These are phyloP conservation scores for Thalassoma bifasciatum DNA, from an alignment of 2,113 vertebrate species.

Conservation along the genomic window DNA sequence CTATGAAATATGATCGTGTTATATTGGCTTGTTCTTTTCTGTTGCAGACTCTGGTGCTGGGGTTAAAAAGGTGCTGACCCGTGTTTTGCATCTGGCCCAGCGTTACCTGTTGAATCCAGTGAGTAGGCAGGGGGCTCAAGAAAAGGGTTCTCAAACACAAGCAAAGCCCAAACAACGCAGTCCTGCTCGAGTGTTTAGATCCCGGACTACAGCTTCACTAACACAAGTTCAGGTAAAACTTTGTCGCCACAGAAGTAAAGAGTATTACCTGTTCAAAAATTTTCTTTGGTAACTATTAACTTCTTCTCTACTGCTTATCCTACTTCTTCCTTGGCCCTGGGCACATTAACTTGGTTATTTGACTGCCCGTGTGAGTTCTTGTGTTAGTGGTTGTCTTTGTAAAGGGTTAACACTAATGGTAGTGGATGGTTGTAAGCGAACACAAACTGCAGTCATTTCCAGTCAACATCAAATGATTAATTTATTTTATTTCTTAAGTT, in stretches of 20 bases:
- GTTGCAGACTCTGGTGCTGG: constrained; percentile 37
- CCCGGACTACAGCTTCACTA: constrained; percentile 48
- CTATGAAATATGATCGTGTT: background rate
- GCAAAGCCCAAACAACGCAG: constrained; percentile 29
- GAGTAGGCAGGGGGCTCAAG: constrained; percentile 24
- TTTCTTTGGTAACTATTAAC: too few relatives aligned
- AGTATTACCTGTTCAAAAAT: too few relatives aligned
- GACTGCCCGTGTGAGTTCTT: too few relatives aligned
- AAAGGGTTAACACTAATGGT: too few relatives aligned
- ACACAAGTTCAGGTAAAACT: constrained; percentile 70
- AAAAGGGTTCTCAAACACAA: constrained; percentile 42
- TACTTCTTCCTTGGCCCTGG: too few relatives aligned
- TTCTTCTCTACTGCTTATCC: too few relatives aligned
- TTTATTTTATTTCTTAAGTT: too few relatives aligned
- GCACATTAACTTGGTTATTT: too few relatives aligned
- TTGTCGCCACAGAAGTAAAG: background rate
- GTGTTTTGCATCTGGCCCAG: constrained; percentile 70
- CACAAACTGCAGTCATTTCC: too few relatives aligned
- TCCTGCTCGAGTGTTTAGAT: constrained; percentile 41
- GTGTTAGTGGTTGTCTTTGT: too few relatives aligned
- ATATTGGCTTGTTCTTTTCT: background rate
- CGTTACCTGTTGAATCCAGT: constrained; percentile 65
- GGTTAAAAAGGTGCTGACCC: constrained; percentile 60
- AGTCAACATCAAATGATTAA: too few relatives aligned
- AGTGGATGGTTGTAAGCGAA: too few relatives aligned